A percentile compares a stretch with the other conserved stretches of the same genome.
Evolutionary conservation across 2,113 vertebrate species (phyloP).

Genomic region (Microcebus lehilahytsara): DNA sequence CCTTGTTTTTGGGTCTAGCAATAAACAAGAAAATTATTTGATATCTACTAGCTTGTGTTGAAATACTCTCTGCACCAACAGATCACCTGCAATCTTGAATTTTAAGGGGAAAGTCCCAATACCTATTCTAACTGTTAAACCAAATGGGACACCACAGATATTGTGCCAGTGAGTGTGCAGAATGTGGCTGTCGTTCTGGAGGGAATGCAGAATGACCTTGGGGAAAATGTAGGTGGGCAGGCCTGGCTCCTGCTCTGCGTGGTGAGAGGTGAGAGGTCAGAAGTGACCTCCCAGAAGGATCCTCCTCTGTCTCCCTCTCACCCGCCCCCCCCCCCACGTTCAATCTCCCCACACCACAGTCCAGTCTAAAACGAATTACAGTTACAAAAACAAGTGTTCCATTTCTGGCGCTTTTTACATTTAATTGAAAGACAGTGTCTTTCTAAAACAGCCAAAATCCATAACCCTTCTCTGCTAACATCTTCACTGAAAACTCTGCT

Average conservation of each 20-base stretch:
- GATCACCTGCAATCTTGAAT: background rate
- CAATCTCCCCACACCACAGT: background rate
- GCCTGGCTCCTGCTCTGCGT: background rate
- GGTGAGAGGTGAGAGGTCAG: background rate
- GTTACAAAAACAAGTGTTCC: background rate
- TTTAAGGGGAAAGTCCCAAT: background rate
- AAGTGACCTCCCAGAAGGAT: background rate
- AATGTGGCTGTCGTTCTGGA: background rate
- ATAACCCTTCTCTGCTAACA: background rate
- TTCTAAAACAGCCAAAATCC: conserved; percentile 23
- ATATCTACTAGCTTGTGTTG: background rate
- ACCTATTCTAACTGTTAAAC: background rate
- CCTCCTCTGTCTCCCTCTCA: background rate
- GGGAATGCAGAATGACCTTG: background rate
- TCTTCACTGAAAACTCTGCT: background rate
- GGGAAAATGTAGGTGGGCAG: background rate
- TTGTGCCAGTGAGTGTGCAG: too few relatives aligned
- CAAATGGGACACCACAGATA: background rate
- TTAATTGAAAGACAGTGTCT: background rate
- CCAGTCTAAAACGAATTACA: background rate
- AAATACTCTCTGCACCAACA: background rate
- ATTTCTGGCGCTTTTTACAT: conserved; percentile 21
- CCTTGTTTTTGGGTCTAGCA: background rate
- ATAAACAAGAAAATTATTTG: background rate
- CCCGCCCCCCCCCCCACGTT: background rate